These are phyloP conservation scores for Mamestra brassicae DNA, from an alignment of 2,888 invertebrate species.

Conservation along the genomic window DNA sequence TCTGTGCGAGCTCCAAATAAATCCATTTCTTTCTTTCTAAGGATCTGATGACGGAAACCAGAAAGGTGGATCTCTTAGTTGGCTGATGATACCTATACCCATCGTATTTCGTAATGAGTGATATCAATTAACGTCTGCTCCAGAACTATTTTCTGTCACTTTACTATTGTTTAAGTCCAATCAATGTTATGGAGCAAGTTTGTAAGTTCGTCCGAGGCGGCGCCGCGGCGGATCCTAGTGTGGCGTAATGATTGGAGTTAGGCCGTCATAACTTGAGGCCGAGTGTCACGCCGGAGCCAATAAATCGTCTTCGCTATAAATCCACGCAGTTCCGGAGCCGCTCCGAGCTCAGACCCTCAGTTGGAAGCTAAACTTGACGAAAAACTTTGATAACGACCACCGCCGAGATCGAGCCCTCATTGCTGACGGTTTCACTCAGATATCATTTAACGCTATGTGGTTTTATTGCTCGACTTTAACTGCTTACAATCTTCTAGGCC, in stretches of 20 bases:
- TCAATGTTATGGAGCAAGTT: constrained; percentile 12
- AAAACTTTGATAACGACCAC: constrained; percentile 63
- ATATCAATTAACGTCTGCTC: not conserved
- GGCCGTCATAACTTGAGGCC: constrained; percentile 47
- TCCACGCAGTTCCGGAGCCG: constrained; percentile 21
- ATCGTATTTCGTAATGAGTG: not conserved
- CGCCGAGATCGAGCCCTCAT: constrained; percentile 20
- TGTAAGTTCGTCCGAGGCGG: not conserved
- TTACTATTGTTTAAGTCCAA: constrained; percentile 14
- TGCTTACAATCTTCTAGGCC: not conserved
- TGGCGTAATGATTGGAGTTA: constrained; percentile 27
- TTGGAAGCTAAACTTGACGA: constrained; percentile 63
- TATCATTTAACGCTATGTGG: constrained; percentile 59
- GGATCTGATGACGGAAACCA: too few species aligned
- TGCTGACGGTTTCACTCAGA: constrained; percentile 42
- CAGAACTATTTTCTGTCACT: not conserved
- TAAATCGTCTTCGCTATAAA: constrained; percentile 52
- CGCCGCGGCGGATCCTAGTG: constrained; percentile 5
- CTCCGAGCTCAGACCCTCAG: constrained; percentile 36
- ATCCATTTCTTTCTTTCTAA: too few species aligned
- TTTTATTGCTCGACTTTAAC: constrained; percentile 52
- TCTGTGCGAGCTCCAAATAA: too few species aligned
- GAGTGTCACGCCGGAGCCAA: constrained; percentile 41
- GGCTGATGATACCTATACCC: too few species aligned
- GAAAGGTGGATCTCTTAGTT: too few species aligned